Evolutionary conservation across 2,113 vertebrate genomes (phyloP).

Genomic region (Cercocebus atys): DNA sequence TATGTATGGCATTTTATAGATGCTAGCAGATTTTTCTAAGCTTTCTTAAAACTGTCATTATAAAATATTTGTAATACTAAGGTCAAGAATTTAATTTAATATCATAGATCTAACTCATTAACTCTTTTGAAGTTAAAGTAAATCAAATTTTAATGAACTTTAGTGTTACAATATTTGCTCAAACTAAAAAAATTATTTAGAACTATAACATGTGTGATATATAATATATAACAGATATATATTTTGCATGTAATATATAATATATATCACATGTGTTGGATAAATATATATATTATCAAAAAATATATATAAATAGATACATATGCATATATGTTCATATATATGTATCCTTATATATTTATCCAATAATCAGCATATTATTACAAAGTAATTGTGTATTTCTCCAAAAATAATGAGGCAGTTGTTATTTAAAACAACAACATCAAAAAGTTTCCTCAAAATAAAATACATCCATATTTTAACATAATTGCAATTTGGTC

Average conservation of each 20-base stretch:
- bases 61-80: conserved; percentile 25
- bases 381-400: conserved; percentile 51
- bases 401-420: conserved; percentile 31
- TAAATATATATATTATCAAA: too few species aligned
- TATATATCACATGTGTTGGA: too few species aligned
- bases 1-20: conserved; percentile 19
- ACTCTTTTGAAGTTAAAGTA: conserved; percentile 56
- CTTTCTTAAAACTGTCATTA: neutral
- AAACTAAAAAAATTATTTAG: neutral
- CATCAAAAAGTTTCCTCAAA: conserved; percentile 40
- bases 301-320: too few species aligned
- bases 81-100: neutral
- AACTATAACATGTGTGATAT: neutral
- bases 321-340: neutral
- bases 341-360: neutral
- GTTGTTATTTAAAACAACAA: conserved; percentile 50
- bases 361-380: conserved; percentile 29
- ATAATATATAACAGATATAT: too few species aligned
- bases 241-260: too few species aligned
- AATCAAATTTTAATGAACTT: conserved; percentile 51
- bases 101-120: conserved; percentile 21
- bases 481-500: conserved; percentile 29
- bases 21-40: neutral
- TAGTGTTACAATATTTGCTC: conserved; percentile 36
- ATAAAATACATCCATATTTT: conserved; percentile 26